Evolutionary conservation across 2,113 vertebrate genomes (phyloP), one percentile per base, ranked within the genome.

Genomic region (Ammodytes dubius): DNA sequence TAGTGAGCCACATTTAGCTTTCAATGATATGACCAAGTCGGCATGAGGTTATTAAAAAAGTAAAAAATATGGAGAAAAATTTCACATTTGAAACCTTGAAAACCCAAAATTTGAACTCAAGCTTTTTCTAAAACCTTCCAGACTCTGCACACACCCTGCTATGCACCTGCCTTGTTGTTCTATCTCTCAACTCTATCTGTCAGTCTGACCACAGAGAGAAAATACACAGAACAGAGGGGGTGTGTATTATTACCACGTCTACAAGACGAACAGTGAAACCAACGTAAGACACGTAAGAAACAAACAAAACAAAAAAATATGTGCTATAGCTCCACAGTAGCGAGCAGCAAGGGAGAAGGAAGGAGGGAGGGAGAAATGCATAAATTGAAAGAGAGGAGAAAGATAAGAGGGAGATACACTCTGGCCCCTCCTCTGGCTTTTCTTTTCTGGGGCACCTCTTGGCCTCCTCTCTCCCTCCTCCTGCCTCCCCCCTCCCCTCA

Each of bases 361-460:
- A 2, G 27, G 53, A 86, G 49, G 65, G 59, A 54, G 66, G 37
- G 52, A 40, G 49, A 69, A 80, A 84, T 66, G 74, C 70, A 84
- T 76, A 52, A 76, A 85, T 49, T 57, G 49, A 83, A 87, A 85
- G 78, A 87, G 56, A 74, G 69, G 54, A 77, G 76, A 81, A 56
- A 86, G 91, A 92, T 91, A 75, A 90, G 71, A 84, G 49, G 52
- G 72, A 89, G 89, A 93, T 91, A 87, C 83, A 90, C 90, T 86
- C 82, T 90, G 74, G 78, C 89, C 85, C 91, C 89, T 88, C 89
- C 87, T 83, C 73, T 70, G 82, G 82, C 82, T 80, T 87, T 90
- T 79, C 27, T 27, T 27, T 90, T 87, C 87, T 47, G 60, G 70
- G 87, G 78, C 86, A 90, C 90, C 89, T 91, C 87, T 87, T 88